Base-by-base conservation (phyloP, 2,797 vertebrate genomes). In the Sandelia bainsii region DNA sequence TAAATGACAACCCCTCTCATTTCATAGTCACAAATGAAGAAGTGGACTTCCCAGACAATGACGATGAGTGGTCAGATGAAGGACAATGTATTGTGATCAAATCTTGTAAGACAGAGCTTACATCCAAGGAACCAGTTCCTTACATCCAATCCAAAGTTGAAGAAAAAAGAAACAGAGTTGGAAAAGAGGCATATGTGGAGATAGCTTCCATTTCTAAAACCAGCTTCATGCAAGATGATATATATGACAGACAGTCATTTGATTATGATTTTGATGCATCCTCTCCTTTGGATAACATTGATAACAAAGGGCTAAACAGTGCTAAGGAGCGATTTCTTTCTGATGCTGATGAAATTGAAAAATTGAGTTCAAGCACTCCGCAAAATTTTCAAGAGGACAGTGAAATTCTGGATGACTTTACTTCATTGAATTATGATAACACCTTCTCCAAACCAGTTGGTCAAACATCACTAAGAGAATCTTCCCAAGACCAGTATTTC, bases 51-150 rank as follows among this genome's bases (percentile, higher is more conserved):
- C 87, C 88, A 23, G 88, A 92, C 70, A 87, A 91, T 63, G 86
- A 88, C 0, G 88, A 92, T 8, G 89, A 93, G 48, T 86, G 91
- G 80, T 89, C 89, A 53, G 87, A 91, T 72, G 93, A 92, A 71
- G 42, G 67, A 52, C 86, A 90, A 50, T 70, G 86, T 59, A 79
- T 84, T 25, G 45, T 85, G 8, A 75, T 91, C n/a, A 81, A 89
- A 69, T 77, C 87, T 48, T 62, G 72, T 61, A 70, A 74, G 50
- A 77, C 82, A 20, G 86, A 89, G 62, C 51, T 80, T 13, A 2
- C 32, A 1, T 77, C 78, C 51, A 40, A 84, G 59, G 81, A 89
- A 49, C 59, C 77, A 22, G 69, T 78, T 74, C 29, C 80, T 53
- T 37, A 9, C 45, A 34, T 27, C 2, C 20, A 76, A 29, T 72